Evolutionary conservation across 2,797 vertebrate genomes (phyloP).

Genomic region (Trachurus trachurus): DNA sequence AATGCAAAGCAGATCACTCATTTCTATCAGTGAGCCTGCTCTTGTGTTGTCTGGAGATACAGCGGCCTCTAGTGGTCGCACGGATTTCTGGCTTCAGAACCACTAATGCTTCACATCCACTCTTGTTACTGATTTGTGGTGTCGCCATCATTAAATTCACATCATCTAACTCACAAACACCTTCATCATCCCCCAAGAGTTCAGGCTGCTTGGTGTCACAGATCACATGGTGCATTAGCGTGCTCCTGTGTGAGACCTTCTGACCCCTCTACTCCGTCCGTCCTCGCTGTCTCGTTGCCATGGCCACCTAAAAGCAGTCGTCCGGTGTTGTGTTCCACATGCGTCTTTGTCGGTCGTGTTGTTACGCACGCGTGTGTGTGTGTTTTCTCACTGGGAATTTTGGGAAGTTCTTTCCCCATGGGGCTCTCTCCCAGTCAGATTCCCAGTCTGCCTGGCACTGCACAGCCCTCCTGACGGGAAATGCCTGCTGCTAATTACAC

Average conservation of each 20-base stretch:
- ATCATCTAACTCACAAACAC: conserved; percentile 31
- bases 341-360: conserved; percentile 11
- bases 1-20: conserved; percentile 45
- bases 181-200: conserved; percentile 3
- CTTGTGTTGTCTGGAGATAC: conserved; percentile 32
- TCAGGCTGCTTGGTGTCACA: not conserved
- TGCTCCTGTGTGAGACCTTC: not conserved
- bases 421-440: conserved; percentile 61
- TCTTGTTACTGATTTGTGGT: conserved; percentile 48
- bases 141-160: conserved; percentile 26
- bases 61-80: conserved; percentile 75
- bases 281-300: conserved; percentile 23
- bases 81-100: conserved; percentile 7
- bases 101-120: not conserved
- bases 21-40: not conserved
- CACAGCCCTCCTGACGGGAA: conserved; percentile 81
- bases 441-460: conserved; percentile 80
- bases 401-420: conserved; percentile 60
- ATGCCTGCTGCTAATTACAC: conserved; percentile 85
- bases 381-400: conserved; percentile 57
- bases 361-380: not conserved
- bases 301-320: conserved; percentile 3
- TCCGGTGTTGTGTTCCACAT: conserved; percentile 27
- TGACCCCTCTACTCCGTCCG: not conserved
- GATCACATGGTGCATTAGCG: not conserved